phyloP scores from a whole-genome alignment of 2,797 vertebrate genomes.

The Bradypodion ventrale region DNA sequence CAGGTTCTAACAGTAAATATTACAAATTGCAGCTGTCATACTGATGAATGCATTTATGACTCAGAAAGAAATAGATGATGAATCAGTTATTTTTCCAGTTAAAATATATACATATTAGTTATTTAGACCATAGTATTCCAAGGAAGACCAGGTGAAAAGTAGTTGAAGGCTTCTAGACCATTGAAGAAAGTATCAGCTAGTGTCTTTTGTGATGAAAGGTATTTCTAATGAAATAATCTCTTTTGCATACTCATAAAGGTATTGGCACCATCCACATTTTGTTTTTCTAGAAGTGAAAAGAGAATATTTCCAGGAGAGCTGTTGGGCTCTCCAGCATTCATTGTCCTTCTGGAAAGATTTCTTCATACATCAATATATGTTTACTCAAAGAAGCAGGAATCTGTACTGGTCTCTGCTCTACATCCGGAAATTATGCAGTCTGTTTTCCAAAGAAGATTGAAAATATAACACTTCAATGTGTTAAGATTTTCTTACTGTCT shows the following conservation, averaged over 20 bases:
- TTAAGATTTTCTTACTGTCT: not conserved
- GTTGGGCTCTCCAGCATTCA: not conserved
- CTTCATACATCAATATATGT: not conserved
- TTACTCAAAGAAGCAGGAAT: not conserved
- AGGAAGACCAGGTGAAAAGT: not conserved
- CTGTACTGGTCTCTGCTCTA: not conserved
- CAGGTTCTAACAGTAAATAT: not conserved
- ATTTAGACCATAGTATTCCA: not conserved
- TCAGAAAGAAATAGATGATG: too few relatives aligned
- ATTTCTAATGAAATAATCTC: not conserved
- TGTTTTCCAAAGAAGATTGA: conserved; percentile 7
- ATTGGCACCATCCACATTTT: too few relatives aligned
- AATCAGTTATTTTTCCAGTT: not conserved
- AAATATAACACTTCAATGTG: not conserved
- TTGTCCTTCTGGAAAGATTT: not conserved
- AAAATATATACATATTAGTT: not conserved
- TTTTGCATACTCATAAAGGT: not conserved
- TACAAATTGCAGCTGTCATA: not conserved
- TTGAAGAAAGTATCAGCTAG: not conserved
- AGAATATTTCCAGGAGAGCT: not conserved
- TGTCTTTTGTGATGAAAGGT: not conserved
- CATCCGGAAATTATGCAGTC: not conserved
- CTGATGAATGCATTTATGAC: not conserved
- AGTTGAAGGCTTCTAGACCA: too few relatives aligned
- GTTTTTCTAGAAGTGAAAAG: not conserved